Base-by-base conservation (phyloP, 2,797 vertebrate species). In the Nyctibius grandis region DNA sequence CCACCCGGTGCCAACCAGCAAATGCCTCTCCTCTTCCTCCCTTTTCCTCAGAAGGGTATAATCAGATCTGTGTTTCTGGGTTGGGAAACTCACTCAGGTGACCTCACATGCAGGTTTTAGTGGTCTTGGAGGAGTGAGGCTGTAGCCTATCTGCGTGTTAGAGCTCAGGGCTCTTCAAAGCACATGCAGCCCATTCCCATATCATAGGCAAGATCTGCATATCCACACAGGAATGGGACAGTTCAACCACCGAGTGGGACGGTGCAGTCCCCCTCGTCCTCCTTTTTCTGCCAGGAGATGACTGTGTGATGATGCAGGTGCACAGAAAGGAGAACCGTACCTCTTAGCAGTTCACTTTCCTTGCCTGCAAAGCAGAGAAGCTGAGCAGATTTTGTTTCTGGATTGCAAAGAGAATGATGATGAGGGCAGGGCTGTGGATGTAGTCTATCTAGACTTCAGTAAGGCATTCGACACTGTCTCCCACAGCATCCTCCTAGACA, bases 221-320 rank as follows among this genome's bases (percentile, higher is more conserved):
- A 42, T 33, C n/a, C 56, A 60, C 50, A 34, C 11, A 63, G 47
- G 50, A 36, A 61, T 0, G 5, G 56, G 34, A 82, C 21, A 19
- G 38, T 63, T 82, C 28, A 64, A 9, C 20, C 38, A 47, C 42
- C 0, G 0, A 28, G 47, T 0, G 0, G 31, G 48, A 40, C 1
- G 0, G 12, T 44, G 31, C 44, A 19, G 42, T 48, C 9, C 8
- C 9, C 11, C 13, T 53, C 4, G 0, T n/a, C 38, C 21, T 21
- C 5, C 14, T 48, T 88, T 50, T 29, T 63, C 25, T 77, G 50
- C 11, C n/a, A 28, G 68, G 22, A 42, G 31, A 33, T 31, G 38
- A 20, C 53, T 8, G 16, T 31, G 29, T 87, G 9, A 0, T 51
- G 26, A 47, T 15, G 33, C 19, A 2, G 0, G 31, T 14, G 31